Evolutionary conservation across 2,797 vertebrate species (phyloP), one percentile per base, ranked within the genome.

Genomic region (Hipposideros larvatus): DNA sequence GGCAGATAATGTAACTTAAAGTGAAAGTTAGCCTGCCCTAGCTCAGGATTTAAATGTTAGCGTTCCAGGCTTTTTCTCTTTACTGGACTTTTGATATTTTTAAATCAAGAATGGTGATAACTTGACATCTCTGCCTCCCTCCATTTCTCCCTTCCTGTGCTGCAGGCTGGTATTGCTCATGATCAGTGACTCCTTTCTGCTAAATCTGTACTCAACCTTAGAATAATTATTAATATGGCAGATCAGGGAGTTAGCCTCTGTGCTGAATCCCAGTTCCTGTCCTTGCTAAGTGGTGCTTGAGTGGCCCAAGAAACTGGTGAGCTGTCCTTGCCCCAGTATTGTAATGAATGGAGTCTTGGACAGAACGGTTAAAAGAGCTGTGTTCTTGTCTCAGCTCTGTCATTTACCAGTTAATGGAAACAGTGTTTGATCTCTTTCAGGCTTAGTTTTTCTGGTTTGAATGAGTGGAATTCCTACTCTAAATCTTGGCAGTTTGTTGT

Each of bases 51-150:
- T 57, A 57, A 80, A 8, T 78, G 11, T 95, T 48, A 82, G 59
- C 15, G 22, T 83, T 34, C 73, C 22, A 88, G 24, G 10, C 15
- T 37, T 71, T 86, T 34, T 57, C 43, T 90, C 24, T 90, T 1
- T 73, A 90, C 11, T 73, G 31, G 41, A 68, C 16, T 92, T 71
- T 26, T 22, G 53, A 31, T 31, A n/a, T 95, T 93, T 55, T 95
- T 66, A 63, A 68, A 65, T 79, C 7, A 53, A 15, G 43, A 2
- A 28, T 41, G 10, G 2, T 63, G 43, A 88, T 70, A 61, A 63
- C 46, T 80, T 66, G 43, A 53, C 11, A 26, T 41, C 4, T 0
- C 1, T 65, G 31, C n/a, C 55, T 86, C 26, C 28, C 55, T 86
- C 31, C 4, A 31, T 89, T 92, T 96, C 24, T 84, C 15, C 28